Evolutionary conservation across 1,140 invertebrate species (phyloP), one percentile per base, ranked within the genome.

Genomic region (Zaprionus ghesquierei): DNA sequence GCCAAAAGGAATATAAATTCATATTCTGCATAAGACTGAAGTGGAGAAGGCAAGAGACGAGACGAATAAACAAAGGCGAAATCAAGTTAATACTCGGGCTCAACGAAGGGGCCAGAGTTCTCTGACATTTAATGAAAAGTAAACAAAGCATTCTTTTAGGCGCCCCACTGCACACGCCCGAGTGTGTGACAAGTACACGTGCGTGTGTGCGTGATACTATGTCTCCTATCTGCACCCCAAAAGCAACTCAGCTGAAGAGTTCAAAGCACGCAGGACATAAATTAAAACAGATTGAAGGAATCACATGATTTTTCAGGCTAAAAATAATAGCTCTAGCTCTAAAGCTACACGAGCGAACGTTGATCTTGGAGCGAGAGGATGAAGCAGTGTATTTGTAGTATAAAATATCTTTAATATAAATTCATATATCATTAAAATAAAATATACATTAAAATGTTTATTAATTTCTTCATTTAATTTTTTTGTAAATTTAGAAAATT

Each of bases 121-220:
- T 61, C 61, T 64, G 64, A 58, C 65, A 65, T 69, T 69, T 87
- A 87, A 87, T 87, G 82, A 79, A 87, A 89, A 76, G 62, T 72
- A 89, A 82, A 87, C 84, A 87, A 79, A 72, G 76, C 79, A 71
- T 87, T 74, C 81, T 86, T 77, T 71, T 69, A 77, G 82, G 76
- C 75, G 68, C 62, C 56, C 6, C 6, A 41, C 69, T 76, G 66
- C 64, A 71, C 66, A 66, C 66, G 66, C 54, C 49, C 63, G 8
- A 35, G 60, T 66, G 23, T 58, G 55, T 46, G 41, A 20, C 18
- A 46, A 1, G 8, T 46, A 9, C 5, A 46, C 10, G 18, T 50
- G 29, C 50, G 25, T 23, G 29, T 50, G 54, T 53, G 46, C 54
- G 35, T 54, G 49, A 55, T 23, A 22, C 50, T 27, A 31, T 69